These are phyloP conservation scores for Metalampra italica DNA, from an alignment of 2,888 invertebrate species.

Conservation along the genomic window DNA sequence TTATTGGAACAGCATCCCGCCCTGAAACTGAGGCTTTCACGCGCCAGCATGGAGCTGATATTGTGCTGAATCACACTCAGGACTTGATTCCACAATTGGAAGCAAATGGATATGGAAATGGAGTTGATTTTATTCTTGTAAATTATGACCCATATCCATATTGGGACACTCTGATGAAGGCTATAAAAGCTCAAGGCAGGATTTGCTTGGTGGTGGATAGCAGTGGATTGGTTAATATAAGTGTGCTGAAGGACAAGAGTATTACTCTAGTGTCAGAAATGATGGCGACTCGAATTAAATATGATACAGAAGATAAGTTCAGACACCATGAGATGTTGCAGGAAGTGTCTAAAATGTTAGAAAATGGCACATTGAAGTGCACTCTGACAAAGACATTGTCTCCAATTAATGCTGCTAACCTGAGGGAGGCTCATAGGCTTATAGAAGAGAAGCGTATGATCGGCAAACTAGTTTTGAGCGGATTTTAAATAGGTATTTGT, in stretches of 20 bases:
- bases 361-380: constrained; percentile 43
- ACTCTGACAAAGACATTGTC: constrained; percentile 53
- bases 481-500: constrained; percentile 30
- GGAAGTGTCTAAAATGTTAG: constrained; percentile 49
- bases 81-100: constrained; percentile 51
- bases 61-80: constrained; percentile 54
- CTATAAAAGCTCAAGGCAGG: constrained; percentile 59
- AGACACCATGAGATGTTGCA: constrained; percentile 51
- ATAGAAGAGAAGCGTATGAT: constrained; percentile 52
- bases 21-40: constrained; percentile 49
- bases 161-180: constrained; percentile 57
- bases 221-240: constrained; percentile 50
- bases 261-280: constrained; percentile 56
- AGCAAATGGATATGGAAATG: constrained; percentile 42
- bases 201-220: constrained; percentile 64
- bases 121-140: constrained; percentile 59
- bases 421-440: constrained; percentile 55
- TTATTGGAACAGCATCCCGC: constrained; percentile 64
- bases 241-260: constrained; percentile 58
- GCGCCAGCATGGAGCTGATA: constrained; percentile 43
- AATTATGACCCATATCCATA: constrained; percentile 66
- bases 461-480: constrained; percentile 58
- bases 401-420: constrained; percentile 61
- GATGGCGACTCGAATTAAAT: constrained; percentile 59
- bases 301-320: constrained; percentile 54